Evolutionary conservation across 1,140 invertebrate species (phyloP), one percentile per base, ranked within the genome.

Genomic region (Physella acuta): DNA sequence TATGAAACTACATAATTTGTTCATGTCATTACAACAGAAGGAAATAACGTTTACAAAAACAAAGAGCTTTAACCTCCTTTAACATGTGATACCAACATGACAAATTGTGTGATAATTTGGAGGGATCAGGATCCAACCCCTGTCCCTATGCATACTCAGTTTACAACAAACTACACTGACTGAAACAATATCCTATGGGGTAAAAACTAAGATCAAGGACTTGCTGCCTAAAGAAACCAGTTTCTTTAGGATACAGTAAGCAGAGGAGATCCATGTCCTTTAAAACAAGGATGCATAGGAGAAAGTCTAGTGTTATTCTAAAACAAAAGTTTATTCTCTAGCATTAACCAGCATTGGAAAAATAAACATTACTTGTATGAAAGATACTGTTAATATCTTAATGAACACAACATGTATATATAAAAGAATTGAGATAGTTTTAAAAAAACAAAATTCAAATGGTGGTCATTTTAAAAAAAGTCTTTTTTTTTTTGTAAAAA

Each of bases 1-100:
- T 55, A 55, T 55, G 53, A 55, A 55, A 55, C 53, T 55, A 55
- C 53, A 55, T 55, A 55, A 55, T 55, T 55, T 55, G 53, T 55
- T 55, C 53, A 55, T 55, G 53, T 20, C 53, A 55, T 55, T 24
- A 24, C 20, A 55, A 55, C 53, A 55, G 8, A 55, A 55, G 53
- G 53, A 14, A 14, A 55, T 55, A 30, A 55, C 28, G 53, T 24
- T 30, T 55, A 55, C 8, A 55, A 55, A 55, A 55, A 8, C 5
- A 55, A 24, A 55, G 20, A 55, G 39, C 39, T 44, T 44, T 44
- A 11, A 44, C 39, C 39, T 44, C 39, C 39, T 11, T 44, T 44
- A 20, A 44, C 20, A 44, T 44, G 39, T 11, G 20, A 20, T 44
- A 20, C 39, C 39, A 44, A 8, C 39, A 44, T n/a, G n/a, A n/a